Evolutionary conservation across 2,113 vertebrate species (phyloP).

Genomic region (Pyxicephalus adspersus): DNA sequence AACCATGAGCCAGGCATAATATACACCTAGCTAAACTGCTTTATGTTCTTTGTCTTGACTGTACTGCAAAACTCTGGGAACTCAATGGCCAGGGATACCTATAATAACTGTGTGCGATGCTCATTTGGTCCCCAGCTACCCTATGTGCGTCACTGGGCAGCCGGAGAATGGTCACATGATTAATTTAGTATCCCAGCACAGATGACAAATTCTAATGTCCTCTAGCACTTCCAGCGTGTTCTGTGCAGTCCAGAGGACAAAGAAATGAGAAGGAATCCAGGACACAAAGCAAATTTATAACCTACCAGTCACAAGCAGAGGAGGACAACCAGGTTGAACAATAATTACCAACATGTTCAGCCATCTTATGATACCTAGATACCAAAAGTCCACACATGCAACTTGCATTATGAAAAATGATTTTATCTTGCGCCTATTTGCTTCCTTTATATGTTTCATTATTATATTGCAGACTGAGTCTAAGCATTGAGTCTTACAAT

Average conservation of each 20-base stretch:
- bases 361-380: no score
- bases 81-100: not conserved
- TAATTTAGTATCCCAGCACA: not conserved
- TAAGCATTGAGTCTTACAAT: no score
- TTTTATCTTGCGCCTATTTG: no score
- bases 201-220: not conserved
- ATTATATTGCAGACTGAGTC: no score
- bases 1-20: no score
- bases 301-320: not conserved
- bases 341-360: no score
- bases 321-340: not conserved
- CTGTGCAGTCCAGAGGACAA: not conserved
- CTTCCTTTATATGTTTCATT: no score
- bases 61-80: not conserved
- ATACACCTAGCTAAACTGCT: no score
- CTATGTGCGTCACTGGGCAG: conserved; percentile 31
- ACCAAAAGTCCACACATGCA: no score
- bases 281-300: not conserved
- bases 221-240: not conserved
- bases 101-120: not conserved
- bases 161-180: not conserved
- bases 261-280: not conserved
- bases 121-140: conserved; percentile 20
- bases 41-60: not conserved
- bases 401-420: no score